phyloP scores from a whole-genome alignment of 1,140 invertebrate species.

The Drosophila varians region DNA sequence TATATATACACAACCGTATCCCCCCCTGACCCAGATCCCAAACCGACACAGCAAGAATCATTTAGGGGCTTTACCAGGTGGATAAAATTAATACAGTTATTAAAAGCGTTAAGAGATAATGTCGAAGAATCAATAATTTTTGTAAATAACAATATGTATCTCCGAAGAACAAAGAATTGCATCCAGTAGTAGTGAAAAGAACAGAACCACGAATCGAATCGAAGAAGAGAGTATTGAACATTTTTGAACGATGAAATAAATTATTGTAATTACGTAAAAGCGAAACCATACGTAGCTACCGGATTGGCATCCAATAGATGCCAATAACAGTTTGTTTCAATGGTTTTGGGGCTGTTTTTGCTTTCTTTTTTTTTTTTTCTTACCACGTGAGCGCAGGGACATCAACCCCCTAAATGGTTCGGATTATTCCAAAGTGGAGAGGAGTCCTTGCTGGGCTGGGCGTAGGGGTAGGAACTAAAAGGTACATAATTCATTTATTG shows the following conservation, averaged over 20 bases:
- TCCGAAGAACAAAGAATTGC: constrained; percentile 19
- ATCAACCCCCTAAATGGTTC: constrained; percentile 16
- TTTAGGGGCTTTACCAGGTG: constrained; percentile 41
- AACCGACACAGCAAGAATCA: constrained; percentile 2
- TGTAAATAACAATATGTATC: constrained; percentile 61
- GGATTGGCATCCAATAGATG: constrained; percentile 58
- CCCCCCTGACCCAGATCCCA: constrained; percentile 52
- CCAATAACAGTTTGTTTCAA: constrained; percentile 69
- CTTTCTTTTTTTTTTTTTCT: background rate
- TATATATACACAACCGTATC: constrained; percentile 21
- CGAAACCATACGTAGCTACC: constrained; percentile 22
- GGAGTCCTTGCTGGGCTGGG: background rate
- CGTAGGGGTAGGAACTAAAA: constrained; percentile 45
- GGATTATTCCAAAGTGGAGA: background rate
- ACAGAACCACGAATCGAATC: constrained; percentile 36
- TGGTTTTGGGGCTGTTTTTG: constrained; percentile 25
- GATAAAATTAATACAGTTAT: constrained; percentile 23
- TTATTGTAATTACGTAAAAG: constrained; percentile 71
- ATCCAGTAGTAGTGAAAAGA: constrained; percentile 57
- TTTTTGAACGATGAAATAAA: constrained; percentile 68
- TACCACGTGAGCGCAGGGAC: constrained; percentile 7
- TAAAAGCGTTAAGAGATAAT: constrained; percentile 21
- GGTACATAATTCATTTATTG: constrained; percentile 71
- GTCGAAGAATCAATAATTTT: constrained; percentile 53
- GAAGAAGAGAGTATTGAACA: constrained; percentile 29